Conservation (phyloP, 2,888 invertebrate genomes). For the Charanyca ferruginea region DNA sequence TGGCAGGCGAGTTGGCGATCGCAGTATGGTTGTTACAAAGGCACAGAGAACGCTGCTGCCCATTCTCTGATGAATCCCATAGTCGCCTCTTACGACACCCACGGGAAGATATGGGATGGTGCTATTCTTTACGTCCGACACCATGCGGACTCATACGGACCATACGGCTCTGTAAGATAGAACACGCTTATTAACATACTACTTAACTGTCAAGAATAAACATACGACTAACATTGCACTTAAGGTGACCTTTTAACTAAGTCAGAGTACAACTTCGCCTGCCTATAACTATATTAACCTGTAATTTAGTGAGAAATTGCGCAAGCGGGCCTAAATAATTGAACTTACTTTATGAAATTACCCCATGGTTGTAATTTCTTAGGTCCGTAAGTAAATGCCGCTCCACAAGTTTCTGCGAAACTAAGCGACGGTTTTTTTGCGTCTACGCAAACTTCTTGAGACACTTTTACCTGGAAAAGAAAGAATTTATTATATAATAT, state of each 20-base stretch:
- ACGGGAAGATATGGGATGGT: no score
- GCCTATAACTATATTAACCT: background rate
- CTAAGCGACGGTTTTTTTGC: slow-evolving; percentile 94
- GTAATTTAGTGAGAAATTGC: background rate
- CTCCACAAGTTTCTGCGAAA: slow-evolving; percentile 96
- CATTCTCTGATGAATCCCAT: no score
- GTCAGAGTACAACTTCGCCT: background rate
- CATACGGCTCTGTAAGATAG: no score
- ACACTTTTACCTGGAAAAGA: slow-evolving; percentile 92
- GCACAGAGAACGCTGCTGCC: no score
- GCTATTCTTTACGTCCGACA: no score
- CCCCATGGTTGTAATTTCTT: slow-evolving; percentile 91
- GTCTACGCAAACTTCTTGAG: slow-evolving; percentile 93
- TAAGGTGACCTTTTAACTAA: background rate
- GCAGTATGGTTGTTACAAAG: no score
- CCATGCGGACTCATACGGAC: no score
- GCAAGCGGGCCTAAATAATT: background rate
- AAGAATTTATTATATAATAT: background rate
- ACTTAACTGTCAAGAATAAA: no score
- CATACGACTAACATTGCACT: no score
- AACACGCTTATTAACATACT: no score
- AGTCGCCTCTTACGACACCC: no score
- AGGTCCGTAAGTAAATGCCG: slow-evolving; percentile 95
- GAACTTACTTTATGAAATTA: slow-evolving; percentile 92
- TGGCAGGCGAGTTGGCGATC: no score